These are phyloP conservation scores for Sturnira hondurensis DNA, from an alignment of 2,113 vertebrate genomes.

Conservation along the genomic window DNA sequence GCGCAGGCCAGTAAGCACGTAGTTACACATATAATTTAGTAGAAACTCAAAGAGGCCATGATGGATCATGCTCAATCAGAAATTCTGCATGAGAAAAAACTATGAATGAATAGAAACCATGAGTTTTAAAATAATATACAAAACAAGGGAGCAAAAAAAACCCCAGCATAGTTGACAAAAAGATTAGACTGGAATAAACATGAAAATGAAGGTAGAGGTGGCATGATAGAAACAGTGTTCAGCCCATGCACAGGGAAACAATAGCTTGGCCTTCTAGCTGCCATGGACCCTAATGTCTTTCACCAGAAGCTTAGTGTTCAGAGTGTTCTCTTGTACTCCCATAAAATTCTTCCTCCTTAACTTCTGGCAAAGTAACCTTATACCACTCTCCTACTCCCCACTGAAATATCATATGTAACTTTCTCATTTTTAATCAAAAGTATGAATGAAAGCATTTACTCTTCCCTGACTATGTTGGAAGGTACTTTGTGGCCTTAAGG, in stretches of 20 bases:
- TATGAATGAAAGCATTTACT: background rate
- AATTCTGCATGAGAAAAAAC: background rate
- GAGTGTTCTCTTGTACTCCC: background rate
- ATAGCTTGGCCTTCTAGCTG: background rate
- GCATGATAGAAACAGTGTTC: background rate
- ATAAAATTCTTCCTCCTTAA: background rate
- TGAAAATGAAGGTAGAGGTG: background rate
- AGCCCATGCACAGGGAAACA: background rate
- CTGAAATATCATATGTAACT: background rate
- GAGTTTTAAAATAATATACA: background rate
- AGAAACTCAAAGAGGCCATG: background rate
- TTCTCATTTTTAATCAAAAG: conserved; percentile 18
- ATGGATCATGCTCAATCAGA: background rate
- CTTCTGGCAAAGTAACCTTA: background rate
- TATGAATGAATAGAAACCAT: background rate
- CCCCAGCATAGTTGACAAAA: background rate
- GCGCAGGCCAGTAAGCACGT: background rate
- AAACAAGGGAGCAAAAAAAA: background rate
- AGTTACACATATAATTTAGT: background rate
- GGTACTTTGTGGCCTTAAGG: background rate
- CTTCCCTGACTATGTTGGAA: background rate
- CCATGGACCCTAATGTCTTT: background rate
- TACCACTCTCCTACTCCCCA: background rate
- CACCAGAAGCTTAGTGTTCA: background rate
- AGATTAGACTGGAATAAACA: background rate